A percentile compares a stretch with the other conserved stretches of the same genome.
These are phyloP conservation scores for Tipula lateralis DNA, from an alignment of 2,888 invertebrate species.

Conservation along the genomic window DNA sequence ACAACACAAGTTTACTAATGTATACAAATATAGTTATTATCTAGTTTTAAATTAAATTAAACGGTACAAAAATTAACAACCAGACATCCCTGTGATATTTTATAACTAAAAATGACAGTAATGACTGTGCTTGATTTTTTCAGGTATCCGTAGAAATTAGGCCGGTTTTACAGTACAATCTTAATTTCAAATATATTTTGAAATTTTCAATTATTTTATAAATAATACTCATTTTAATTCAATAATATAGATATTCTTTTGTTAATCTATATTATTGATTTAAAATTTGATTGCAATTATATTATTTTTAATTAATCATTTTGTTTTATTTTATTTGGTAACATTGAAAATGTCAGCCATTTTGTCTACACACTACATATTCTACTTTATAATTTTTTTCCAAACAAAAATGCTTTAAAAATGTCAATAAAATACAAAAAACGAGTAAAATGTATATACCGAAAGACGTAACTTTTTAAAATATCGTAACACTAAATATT, in stretches of 20 bases:
- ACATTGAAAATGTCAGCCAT: neutral
- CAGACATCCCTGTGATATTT: slow-evolving; percentile 19
- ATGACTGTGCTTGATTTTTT: slow-evolving; percentile 4
- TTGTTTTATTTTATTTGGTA: neutral
- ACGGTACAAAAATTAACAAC: slow-evolving; percentile 20
- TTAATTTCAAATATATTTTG: neutral
- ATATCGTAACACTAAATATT: neutral
- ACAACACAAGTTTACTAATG: neutral
- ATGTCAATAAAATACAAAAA: neutral
- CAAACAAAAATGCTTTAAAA: neutral
- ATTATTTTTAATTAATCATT: neutral
- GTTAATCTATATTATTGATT: neutral
- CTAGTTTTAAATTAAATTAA: neutral
- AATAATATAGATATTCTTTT: neutral
- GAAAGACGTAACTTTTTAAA: neutral
- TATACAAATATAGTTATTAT: neutral
- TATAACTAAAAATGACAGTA: neutral
- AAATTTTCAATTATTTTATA: neutral
- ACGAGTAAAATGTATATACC: neutral
- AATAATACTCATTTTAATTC: neutral
- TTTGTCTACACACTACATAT: neutral
- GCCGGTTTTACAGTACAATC: neutral
- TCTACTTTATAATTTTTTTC: neutral
- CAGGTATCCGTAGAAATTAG: neutral
- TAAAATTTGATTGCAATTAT: neutral